phyloP scores from a whole-genome alignment of 1,140 invertebrate genomes.

The Melipona quadrifasciata region DNA sequence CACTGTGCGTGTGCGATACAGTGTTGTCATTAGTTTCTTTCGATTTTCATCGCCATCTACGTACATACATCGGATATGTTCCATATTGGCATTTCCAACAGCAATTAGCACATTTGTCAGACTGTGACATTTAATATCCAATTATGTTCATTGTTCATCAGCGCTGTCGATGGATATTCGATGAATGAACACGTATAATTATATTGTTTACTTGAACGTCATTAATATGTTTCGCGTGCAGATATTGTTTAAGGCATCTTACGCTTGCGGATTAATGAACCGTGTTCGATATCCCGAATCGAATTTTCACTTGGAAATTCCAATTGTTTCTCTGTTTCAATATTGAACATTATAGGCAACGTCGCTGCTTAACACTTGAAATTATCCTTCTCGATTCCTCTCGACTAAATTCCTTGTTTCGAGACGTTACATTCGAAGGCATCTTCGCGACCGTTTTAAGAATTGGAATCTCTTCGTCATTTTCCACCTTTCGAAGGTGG shows the following conservation, averaged over 20 bases:
- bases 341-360: not conserved
- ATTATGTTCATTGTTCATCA: constrained; percentile 14
- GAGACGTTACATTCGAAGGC: too few species aligned
- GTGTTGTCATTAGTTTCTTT: not conserved
- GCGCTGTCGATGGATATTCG: constrained; percentile 20
- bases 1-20: not conserved
- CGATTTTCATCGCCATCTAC: not conserved
- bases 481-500: too few species aligned
- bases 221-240: not conserved
- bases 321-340: not conserved
- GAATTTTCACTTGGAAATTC: not conserved
- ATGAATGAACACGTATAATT: constrained; percentile 22
- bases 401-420: not conserved
- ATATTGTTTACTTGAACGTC: constrained; percentile 8
- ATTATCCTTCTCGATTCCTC: constrained; percentile 27
- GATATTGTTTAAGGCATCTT: constrained; percentile 7
- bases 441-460: too few species aligned
- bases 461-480: too few species aligned
- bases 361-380: not conserved
- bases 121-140: constrained; percentile 17
- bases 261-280: not conserved
- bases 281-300: not conserved
- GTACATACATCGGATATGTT: not conserved
- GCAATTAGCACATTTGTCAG: constrained; percentile 11
- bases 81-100: constrained; percentile 16